Conservation (phyloP, 2,888 invertebrate species). For the Pedicia rivosa region DNA sequence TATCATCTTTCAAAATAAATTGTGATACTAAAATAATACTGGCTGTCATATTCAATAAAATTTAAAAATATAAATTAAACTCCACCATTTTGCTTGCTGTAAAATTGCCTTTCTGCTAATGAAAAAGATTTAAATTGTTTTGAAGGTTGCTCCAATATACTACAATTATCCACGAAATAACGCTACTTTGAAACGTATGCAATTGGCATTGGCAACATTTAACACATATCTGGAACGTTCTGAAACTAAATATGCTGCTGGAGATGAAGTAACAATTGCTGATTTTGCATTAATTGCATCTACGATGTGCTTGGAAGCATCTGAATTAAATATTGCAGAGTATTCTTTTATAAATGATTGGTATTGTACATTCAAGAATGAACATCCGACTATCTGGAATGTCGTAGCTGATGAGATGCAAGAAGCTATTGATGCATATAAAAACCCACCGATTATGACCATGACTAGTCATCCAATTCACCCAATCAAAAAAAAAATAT, state of each 20-base stretch:
- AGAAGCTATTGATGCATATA: constrained; percentile 41
- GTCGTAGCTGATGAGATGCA: constrained; percentile 45
- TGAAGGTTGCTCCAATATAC: constrained; percentile 51
- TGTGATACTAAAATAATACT: too few species aligned
- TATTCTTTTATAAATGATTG: constrained; percentile 40
- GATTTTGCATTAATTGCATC: constrained; percentile 49
- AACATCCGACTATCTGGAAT: constrained; percentile 45
- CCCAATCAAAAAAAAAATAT: constrained; percentile 42
- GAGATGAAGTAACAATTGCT: constrained; percentile 47
- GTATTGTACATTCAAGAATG: constrained; percentile 45
- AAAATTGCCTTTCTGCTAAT: too few species aligned
- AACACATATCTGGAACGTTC: constrained; percentile 41
- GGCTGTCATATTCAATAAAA: too few species aligned
- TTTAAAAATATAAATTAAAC: too few species aligned
- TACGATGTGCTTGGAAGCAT: constrained; percentile 50
- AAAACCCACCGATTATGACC: constrained; percentile 47
- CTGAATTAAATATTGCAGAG: constrained; percentile 38
- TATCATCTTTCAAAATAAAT: too few species aligned
- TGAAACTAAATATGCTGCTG: constrained; percentile 41
- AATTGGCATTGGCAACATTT: constrained; percentile 42
- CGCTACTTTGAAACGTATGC: constrained; percentile 41
- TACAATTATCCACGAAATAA: constrained; percentile 49
- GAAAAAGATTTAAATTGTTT: constrained; percentile 14
- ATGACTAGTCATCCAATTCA: constrained; percentile 49
- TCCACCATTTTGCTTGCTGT: too few species aligned